These are phyloP conservation scores for Agrochola macilenta DNA, from an alignment of 2,888 invertebrate species.

Conservation along the genomic window DNA sequence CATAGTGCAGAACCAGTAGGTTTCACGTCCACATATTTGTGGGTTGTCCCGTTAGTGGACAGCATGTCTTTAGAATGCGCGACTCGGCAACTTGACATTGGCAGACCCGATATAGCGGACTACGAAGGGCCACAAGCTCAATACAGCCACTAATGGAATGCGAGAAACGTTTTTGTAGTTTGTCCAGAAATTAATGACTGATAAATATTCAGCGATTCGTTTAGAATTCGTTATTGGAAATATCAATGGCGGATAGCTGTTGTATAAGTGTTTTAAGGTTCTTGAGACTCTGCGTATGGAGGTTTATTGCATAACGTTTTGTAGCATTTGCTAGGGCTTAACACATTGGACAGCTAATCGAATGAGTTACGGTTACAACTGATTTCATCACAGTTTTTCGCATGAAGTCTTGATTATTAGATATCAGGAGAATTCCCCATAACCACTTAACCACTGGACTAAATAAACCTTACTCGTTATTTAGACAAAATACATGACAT, in stretches of 20 bases:
- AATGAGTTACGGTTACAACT: not conserved
- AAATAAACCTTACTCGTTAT: not conserved
- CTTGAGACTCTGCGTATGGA: conserved; percentile 35
- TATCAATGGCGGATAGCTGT: conserved; percentile 48
- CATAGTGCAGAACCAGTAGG: conserved; percentile 62
- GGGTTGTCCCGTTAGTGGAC: conserved; percentile 61
- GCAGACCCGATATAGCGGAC: conserved; percentile 58
- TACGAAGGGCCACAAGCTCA: conserved; percentile 33
- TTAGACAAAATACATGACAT: not conserved
- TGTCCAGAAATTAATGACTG: conserved; percentile 63
- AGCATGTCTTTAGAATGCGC: conserved; percentile 60
- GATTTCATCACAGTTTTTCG: not conserved
- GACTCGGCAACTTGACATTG: conserved; percentile 65
- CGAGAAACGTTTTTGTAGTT: conserved; percentile 62
- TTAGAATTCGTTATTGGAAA: conserved; percentile 51
- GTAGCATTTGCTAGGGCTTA: not conserved
- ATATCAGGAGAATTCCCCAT: not conserved
- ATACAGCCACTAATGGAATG: conserved; percentile 59
- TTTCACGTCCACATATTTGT: conserved; percentile 46
- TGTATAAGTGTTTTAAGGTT: conserved; percentile 55
- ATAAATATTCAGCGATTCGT: conserved; percentile 65
- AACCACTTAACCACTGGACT: not conserved
- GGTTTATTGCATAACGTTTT: conserved; percentile 38
- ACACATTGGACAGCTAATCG: not conserved
- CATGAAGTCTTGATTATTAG: not conserved